These are phyloP conservation scores for Calliopum simillimum DNA, from an alignment of 2,888 invertebrate genomes.

Conservation along the genomic window DNA sequence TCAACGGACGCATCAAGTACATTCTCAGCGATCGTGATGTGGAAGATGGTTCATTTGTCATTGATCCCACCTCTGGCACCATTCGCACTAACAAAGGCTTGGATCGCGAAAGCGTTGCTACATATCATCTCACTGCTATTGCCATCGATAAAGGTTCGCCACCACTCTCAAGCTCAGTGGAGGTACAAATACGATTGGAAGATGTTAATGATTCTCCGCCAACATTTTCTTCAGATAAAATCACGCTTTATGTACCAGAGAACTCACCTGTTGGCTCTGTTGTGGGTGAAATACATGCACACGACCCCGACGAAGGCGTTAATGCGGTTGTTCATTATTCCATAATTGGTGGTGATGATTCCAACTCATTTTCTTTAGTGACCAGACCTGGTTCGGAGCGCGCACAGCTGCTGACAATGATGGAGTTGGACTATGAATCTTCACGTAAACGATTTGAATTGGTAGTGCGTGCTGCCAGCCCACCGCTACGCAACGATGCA, in stretches of 20 bases:
- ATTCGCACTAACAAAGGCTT: conserved; percentile 89
- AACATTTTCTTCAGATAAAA: conserved; percentile 87
- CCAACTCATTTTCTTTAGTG: conserved; percentile 85
- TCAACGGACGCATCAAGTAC: conserved; percentile 89
- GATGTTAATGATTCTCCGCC: conserved; percentile 94
- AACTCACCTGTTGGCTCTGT: conserved; percentile 97
- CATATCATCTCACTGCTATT: conserved; percentile 86
- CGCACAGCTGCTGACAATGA: conserved; percentile 88
- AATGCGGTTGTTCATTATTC: conserved; percentile 95
- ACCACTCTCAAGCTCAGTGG: conserved; percentile 75
- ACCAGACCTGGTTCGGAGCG: conserved; percentile 85
- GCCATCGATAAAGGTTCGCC: conserved; percentile 93
- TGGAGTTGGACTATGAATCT: conserved; percentile 97
- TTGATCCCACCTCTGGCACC: conserved; percentile 93
- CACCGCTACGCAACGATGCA: conserved; percentile 89
- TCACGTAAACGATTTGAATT: conserved; percentile 89
- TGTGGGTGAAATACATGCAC: conserved; percentile 89
- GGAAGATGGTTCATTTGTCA: conserved; percentile 90
- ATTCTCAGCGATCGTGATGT: conserved; percentile 77
- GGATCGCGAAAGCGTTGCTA: conserved; percentile 90
- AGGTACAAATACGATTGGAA: conserved; percentile 84
- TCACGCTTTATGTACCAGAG: conserved; percentile 90
- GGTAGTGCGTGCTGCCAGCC: conserved; percentile 89
- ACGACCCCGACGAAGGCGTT: conserved; percentile 91
- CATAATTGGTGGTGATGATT: conserved; percentile 93